phyloP scores from a whole-genome alignment of 2,113 vertebrate species.

The Esox niger region DNA sequence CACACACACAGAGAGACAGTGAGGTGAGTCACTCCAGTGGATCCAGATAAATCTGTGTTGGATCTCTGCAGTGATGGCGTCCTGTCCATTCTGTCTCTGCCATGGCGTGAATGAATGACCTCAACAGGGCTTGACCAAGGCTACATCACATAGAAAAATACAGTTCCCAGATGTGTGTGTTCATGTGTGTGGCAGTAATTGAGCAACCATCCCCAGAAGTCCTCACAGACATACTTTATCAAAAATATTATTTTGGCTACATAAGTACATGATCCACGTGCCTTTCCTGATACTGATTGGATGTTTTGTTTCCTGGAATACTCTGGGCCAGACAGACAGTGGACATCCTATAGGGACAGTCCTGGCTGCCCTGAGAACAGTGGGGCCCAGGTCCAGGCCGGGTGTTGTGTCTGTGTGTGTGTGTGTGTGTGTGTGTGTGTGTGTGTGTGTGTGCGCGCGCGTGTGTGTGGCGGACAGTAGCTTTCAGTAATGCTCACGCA shows the following conservation, averaged over 20 bases:
- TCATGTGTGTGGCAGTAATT: background rate
- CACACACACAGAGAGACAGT: background rate
- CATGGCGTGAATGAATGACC: background rate
- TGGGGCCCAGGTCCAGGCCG: background rate
- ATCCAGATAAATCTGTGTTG: background rate
- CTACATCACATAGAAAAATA: background rate
- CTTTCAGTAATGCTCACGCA: background rate
- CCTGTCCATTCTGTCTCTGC: background rate
- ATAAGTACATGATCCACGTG: too few relatives aligned
- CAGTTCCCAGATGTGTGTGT: background rate
- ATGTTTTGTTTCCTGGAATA: background rate
- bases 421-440: background rate
- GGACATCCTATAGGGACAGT: too few relatives aligned
- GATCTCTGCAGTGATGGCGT: background rate
- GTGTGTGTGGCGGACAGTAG: conserved; percentile 2
- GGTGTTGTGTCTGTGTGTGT: background rate
- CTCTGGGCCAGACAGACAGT: background rate
- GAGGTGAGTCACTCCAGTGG: too few relatives aligned
- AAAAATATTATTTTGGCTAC: background rate
- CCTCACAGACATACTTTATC: background rate
- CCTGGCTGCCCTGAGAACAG: too few relatives aligned
- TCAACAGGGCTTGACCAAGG: background rate
- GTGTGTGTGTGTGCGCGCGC: background rate
- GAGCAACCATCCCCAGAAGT: background rate
- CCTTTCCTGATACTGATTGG: background rate